A percentile compares a stretch with the other conserved stretches of the same genome.
Conservation (phyloP, 2,888 invertebrate species). For the Dioctria linearis region DNA sequence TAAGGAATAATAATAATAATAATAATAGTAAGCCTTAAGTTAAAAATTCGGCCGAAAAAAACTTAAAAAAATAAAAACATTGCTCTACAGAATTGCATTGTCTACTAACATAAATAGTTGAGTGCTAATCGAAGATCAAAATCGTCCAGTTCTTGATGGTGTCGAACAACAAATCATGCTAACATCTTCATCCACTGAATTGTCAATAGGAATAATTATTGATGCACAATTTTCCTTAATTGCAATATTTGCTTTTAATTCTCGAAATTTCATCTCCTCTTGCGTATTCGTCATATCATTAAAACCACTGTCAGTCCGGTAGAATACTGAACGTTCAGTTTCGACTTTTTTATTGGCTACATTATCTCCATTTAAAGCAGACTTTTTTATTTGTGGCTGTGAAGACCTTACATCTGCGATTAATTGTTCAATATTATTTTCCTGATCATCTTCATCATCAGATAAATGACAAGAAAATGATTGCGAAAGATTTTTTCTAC, state of each 20-base stretch:
- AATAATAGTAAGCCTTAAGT: neutral
- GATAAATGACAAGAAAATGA: conserved; percentile 66
- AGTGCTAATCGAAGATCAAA: conserved; percentile 1
- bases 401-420: neutral
- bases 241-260: neutral
- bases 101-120: neutral
- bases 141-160: conserved; percentile 55
- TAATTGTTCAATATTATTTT: conserved; percentile 31
- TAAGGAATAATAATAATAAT: neutral
- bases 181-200: conserved; percentile 51
- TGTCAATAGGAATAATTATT: neutral
- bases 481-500: conserved; percentile 70
- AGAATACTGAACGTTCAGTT: conserved; percentile 60
- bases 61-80: conserved; percentile 17
- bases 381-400: neutral
- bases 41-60: neutral
- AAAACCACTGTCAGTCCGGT: conserved; percentile 69
- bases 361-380: neutral
- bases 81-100: conserved; percentile 22
- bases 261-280: conserved; percentile 51
- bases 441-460: conserved; percentile 60
- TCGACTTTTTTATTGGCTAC: neutral
- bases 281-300: conserved; percentile 66
- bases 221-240: neutral
- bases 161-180: conserved; percentile 60